These are phyloP conservation scores for Hippocampus guttulatus DNA, from an alignment of 2,113 vertebrate genomes.

Conservation along the genomic window DNA sequence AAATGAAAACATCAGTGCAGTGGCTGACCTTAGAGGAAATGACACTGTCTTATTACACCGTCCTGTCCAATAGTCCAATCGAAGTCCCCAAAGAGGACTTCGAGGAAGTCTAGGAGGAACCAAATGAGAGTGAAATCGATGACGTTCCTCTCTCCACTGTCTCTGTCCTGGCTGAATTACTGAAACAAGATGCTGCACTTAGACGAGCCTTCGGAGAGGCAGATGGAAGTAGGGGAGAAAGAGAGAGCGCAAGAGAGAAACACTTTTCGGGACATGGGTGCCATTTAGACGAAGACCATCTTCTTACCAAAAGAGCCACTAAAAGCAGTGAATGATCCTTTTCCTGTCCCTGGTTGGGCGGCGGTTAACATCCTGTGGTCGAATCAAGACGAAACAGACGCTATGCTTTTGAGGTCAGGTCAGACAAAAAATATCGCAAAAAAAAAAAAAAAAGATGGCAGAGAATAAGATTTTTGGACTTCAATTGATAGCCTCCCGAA, in stretches of 20 bases:
- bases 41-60: constrained; percentile 72
- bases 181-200: constrained; percentile 80
- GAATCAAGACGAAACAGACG: constrained; percentile 45
- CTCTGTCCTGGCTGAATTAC: constrained; percentile 76
- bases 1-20: constrained; percentile 65
- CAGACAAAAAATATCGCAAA: constrained; percentile 46
- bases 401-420: constrained; percentile 62
- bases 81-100: constrained; percentile 70
- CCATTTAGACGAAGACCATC: constrained; percentile 72
- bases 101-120: constrained; percentile 72
- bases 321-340: constrained; percentile 73
- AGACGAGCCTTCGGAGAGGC: constrained; percentile 71
- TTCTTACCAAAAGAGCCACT: constrained; percentile 69
- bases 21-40: constrained; percentile 71
- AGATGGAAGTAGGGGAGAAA: constrained; percentile 38
- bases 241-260: constrained; percentile 54
- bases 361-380: constrained; percentile 64
- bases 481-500: not conserved
- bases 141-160: constrained; percentile 70
- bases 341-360: constrained; percentile 60
- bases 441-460: constrained; percentile 32
- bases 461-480: constrained; percentile 3
- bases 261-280: constrained; percentile 76
- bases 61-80: constrained; percentile 63
- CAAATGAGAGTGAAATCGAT: constrained; percentile 73